A percentile compares a stretch with the other conserved stretches of the same genome.
Conservation (phyloP, 2,888 invertebrate species). For the Ormyrus pomaceus region DNA sequence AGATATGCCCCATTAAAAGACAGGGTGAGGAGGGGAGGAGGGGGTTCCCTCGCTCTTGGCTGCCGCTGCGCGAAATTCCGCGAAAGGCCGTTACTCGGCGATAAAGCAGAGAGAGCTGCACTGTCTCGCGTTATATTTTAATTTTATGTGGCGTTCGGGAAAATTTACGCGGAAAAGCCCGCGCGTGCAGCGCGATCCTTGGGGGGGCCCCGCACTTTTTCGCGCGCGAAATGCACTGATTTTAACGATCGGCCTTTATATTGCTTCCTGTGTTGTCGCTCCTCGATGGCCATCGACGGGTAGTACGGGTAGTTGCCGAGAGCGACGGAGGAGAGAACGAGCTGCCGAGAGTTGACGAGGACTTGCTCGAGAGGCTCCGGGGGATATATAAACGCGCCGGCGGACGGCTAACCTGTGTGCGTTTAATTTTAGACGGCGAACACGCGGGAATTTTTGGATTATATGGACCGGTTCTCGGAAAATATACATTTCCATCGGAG, state of each 20-base stretch:
- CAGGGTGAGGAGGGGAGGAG: no score
- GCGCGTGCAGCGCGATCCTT: background rate
- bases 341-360: background rate
- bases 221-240: constrained; percentile 30
- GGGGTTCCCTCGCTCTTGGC: no score
- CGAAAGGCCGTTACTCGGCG: constrained; percentile 11
- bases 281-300: no score
- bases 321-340: no score
- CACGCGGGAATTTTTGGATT: background rate
- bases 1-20: background rate
- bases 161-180: constrained; percentile 32
- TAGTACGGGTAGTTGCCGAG: no score
- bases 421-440: constrained; percentile 15
- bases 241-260: constrained; percentile 44
- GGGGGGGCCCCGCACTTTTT: background rate
- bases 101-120: constrained; percentile 36
- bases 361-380: background rate
- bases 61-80: constrained; percentile 16
- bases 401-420: background rate
- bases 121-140: constrained; percentile 36
- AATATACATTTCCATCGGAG: no score
- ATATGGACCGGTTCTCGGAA: no score
- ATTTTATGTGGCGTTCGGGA: constrained; percentile 41
- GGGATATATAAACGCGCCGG: background rate
- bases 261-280: no score